These are phyloP conservation scores for Rachycentron canadum DNA, from an alignment of 2,797 vertebrate species.

Conservation along the genomic window DNA sequence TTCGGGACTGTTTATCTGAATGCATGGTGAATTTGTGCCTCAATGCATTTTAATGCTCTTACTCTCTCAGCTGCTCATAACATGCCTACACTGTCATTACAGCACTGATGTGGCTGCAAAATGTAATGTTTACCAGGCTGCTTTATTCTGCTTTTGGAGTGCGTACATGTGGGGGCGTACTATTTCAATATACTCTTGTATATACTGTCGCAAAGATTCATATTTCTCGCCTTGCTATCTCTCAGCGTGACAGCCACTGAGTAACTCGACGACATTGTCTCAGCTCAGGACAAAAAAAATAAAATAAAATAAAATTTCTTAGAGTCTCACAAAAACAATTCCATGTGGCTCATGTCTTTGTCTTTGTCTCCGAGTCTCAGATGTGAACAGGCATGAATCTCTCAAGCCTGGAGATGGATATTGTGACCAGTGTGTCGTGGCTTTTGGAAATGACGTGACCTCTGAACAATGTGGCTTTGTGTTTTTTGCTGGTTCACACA, in stretches of 20 bases:
- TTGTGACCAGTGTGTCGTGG: constrained; percentile 59
- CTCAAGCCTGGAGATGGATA: constrained; percentile 38
- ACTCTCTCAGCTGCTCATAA: constrained; percentile 17
- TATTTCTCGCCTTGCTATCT: constrained; percentile 50
- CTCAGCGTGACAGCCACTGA: constrained; percentile 53
- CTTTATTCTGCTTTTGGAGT: constrained; percentile 36
- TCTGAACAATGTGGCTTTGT: constrained; percentile 34
- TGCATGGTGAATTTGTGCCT: constrained; percentile 45
- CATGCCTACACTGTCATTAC: constrained; percentile 28
- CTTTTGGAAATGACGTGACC: constrained; percentile 54
- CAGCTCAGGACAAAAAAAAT: constrained; percentile 53
- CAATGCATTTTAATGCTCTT: constrained; percentile 45
- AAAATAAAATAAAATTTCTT: too few relatives aligned
- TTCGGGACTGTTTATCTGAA: constrained; percentile 48
- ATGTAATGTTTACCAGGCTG: constrained; percentile 36
- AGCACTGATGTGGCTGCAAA: constrained; percentile 33
- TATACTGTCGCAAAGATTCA: constrained; percentile 62
- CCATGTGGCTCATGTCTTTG: constrained; percentile 43
- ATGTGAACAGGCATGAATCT: constrained; percentile 43
- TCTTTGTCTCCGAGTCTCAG: constrained; percentile 24
- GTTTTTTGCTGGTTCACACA: constrained; percentile 19
- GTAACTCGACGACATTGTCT: constrained; percentile 57
- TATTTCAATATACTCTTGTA: constrained; percentile 51
- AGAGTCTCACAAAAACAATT: constrained; percentile 55
- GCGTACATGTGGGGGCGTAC: constrained; percentile 41